Base-by-base conservation (phyloP, 1,140 invertebrate species). In the Idris sp. region DNA sequence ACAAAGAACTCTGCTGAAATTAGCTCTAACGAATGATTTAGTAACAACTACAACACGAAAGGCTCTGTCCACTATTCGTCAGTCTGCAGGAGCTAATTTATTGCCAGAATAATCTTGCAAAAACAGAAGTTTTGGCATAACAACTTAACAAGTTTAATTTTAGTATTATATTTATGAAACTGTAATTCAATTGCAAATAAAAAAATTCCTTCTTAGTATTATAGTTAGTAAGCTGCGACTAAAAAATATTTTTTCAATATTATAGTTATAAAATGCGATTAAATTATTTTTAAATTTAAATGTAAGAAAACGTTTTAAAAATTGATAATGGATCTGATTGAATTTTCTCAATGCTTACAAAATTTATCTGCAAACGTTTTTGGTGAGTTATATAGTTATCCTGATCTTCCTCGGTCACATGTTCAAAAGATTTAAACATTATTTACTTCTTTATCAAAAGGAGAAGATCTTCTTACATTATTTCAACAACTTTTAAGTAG, bases 341-440 rank as follows among this genome's bases (percentile, higher is more conserved):
- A 2, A 13, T 43, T 26, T 43, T 26, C 22, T 8, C 25, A 43
- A 13, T 8, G 11, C 2, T 22, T 43, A 11, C 11, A 43, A 26
- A n/a, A 43, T 25, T n/a, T 13, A 11, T 10, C 10, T 9, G 13
- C 11, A 14, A 15, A 25, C 18, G 8, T 51, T 14, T 36, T 31
- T 51, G 18, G 31, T 14, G n/a, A 28, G 11, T 26, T 46, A 16
- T 46, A 46, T n/a, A 46, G 26, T 31, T 9, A 16, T 31, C 25
- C 2, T 10, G 40, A 43, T 26, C 6, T 43, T 26, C 4, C 40
- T 1, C 40, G 40, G 13, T 11, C 22, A 5, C 18, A 43, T 43
- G 40, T 46, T 1, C 1, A n/a, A 2, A n/a, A 4, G 0, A 6
- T 46, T 9, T 5, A 30, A 6, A 2, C 9, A 2, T 46, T 46